A percentile compares a stretch with the other conserved stretches of the same genome.
Evolutionary conservation across 2,888 invertebrate genomes (phyloP).

Genomic region (Ornithoptera priamus): DNA sequence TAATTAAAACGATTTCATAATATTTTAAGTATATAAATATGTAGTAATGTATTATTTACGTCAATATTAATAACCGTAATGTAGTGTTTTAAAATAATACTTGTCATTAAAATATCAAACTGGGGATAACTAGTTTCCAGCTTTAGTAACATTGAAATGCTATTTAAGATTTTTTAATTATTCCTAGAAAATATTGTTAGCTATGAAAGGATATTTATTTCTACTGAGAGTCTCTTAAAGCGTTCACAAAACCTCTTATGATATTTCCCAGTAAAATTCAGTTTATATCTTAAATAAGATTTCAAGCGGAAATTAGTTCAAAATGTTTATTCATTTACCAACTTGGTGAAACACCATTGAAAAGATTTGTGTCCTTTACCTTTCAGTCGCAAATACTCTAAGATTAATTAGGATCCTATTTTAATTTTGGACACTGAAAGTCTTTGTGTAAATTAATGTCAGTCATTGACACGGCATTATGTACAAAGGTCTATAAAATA

Average conservation of each 20-base stretch:
- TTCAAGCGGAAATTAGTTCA: slow-evolving; percentile 16
- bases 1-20: not conserved
- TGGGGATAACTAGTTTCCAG: not conserved
- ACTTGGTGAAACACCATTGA: slow-evolving; percentile 5
- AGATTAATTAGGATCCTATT: slow-evolving; percentile 25
- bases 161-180: not conserved
- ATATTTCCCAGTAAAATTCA: slow-evolving; percentile 5
- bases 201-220: not conserved
- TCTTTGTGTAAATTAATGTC: slow-evolving; percentile 11
- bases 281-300: slow-evolving; percentile 10
- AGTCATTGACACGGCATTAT: not conserved
- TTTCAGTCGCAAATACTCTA: slow-evolving; percentile 15
- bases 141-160: not conserved
- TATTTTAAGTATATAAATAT: not conserved
- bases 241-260: slow-evolving; percentile 3
- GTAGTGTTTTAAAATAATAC: not conserved
- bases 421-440: slow-evolving; percentile 14
- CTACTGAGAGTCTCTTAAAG: slow-evolving; percentile 8
- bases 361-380: slow-evolving; percentile 27
- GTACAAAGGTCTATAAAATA: not conserved
- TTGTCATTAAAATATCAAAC: not conserved
- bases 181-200: not conserved
- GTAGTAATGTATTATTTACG: not conserved
- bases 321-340: slow-evolving; percentile 22
- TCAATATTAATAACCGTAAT: not conserved